These are phyloP conservation scores for Schizothorax lantsangensis DNA, from an alignment of 2,797 vertebrate genomes.

Conservation along the genomic window DNA sequence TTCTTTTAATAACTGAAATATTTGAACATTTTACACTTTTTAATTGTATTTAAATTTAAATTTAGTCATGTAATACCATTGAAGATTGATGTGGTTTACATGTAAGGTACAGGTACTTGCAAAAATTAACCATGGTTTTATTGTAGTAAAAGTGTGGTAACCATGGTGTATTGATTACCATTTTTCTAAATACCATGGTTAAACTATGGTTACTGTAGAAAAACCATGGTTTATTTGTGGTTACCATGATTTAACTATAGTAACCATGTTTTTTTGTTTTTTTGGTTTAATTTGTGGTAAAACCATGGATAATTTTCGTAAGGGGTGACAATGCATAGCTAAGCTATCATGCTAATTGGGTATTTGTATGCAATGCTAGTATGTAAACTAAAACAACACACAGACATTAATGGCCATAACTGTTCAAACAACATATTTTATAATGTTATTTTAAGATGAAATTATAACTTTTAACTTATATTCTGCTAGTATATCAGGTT, in stretches of 20 bases:
- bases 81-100: not conserved
- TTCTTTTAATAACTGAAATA: not conserved
- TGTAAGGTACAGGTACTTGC: not conserved
- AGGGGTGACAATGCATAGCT: not conserved
- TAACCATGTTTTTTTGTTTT: not conserved
- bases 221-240: not conserved
- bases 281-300: not conserved
- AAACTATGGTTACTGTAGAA: not conserved
- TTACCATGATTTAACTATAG: not conserved
- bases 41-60: not conserved
- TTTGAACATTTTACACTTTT: not conserved
- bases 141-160: not conserved
- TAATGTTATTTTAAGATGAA: not conserved
- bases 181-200: not conserved
- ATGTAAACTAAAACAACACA: constrained; percentile 1
- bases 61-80: not conserved
- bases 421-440: not conserved
- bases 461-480: not conserved
- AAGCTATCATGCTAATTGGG: not conserved
- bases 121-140: not conserved
- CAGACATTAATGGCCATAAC: not conserved
- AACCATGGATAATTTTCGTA: not conserved
- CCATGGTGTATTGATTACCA: too few relatives aligned
- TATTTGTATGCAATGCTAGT: not conserved
- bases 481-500: not conserved